Percentiles rank a stretch among this genome's conserved stretches.
phyloP scores from a whole-genome alignment of 1,140 invertebrate genomes.

The Zaprionus lachaisei region DNA sequence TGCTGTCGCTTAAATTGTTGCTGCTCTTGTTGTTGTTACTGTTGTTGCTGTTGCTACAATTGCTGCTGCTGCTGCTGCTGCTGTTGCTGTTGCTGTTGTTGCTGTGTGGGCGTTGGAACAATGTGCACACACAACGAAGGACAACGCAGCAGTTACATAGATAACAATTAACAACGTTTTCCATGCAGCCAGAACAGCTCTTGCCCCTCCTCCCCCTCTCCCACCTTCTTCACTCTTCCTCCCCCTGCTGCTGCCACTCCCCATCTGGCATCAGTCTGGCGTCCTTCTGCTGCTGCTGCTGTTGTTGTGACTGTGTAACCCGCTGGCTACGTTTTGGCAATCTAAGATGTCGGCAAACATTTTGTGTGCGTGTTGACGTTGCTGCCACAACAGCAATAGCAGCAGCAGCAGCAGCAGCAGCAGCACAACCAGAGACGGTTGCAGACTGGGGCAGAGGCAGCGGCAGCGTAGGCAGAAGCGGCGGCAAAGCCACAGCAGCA shows the following conservation, averaged over 20 bases:
- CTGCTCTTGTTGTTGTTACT: constrained; percentile 22
- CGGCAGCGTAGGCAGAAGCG: constrained; percentile 5
- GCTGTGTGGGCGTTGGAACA: constrained; percentile 58
- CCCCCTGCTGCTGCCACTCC: neutral
- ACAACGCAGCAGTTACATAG: constrained; percentile 68
- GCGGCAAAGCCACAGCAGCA: constrained; percentile 8
- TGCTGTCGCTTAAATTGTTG: neutral
- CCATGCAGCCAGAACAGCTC: constrained; percentile 4
- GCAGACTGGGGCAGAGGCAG: constrained; percentile 3
- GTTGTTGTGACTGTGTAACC: constrained; percentile 55
- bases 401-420: constrained; percentile 30
- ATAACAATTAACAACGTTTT: constrained; percentile 75
- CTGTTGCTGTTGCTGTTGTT: constrained; percentile 1
- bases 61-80: neutral
- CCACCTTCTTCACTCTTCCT: neutral
- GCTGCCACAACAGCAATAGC: constrained; percentile 33
- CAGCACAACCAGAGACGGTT: constrained; percentile 3
- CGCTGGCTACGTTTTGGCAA: constrained; percentile 75
- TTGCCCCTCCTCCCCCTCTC: neutral
- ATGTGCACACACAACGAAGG: constrained; percentile 48
- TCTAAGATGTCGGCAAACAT: constrained; percentile 81
- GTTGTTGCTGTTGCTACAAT: neutral
- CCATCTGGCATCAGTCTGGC: neutral
- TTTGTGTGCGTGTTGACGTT: constrained; percentile 70
- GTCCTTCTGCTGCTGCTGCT: neutral